Evolutionary conservation across 2,888 invertebrate species (phyloP), one percentile per base, ranked within the genome.

Genomic region (Anoncus sp.): DNA sequence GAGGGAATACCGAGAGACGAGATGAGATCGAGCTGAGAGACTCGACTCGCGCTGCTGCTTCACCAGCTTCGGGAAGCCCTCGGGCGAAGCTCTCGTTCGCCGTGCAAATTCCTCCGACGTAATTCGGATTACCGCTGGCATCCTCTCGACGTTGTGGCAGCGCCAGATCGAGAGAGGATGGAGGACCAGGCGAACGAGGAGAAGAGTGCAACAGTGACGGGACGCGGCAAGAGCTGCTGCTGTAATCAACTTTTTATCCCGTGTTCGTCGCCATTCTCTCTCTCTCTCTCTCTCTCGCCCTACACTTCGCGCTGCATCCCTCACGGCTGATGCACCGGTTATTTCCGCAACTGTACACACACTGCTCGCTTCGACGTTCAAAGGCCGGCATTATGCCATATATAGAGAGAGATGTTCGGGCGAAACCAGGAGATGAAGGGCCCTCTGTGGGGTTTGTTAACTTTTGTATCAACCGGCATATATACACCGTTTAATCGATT

Each of bases 51-150:
- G 49, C 31, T 51, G 35, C 71, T 55, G 77, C 51, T 60, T 66
- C 65, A 57, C 49, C 55, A 72, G 75, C 67, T 72, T 75, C 67
- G 72, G 63, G 71, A 75, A 79, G 75, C 75, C 79, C 75, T 75
- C 67, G 75, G 72, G 79, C 72, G 49, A 72, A 59, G 63, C 75
- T 67, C 72, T 79, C 79, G 67, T 79, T 79, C 79, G 67, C 71
- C 67, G 75, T 75, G 67, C 75, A 79, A 79, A 79, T 79, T 79
- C 75, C 79, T 72, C 62, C 79, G 60, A 75, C 75, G 79, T 79
- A 75, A 79, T 79, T 67, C 79, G 79, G 79, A 79, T 79, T 79
- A 79, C 75, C 75, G 67, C 67, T 43, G 57, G 75, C 59, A 79
- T 79, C 67, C 72, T 67, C 57, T 62, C 63, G 67, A 47, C 51